Evolutionary conservation across 2,113 vertebrate species (phyloP).

Genomic region (Actenoides hombroni): DNA sequence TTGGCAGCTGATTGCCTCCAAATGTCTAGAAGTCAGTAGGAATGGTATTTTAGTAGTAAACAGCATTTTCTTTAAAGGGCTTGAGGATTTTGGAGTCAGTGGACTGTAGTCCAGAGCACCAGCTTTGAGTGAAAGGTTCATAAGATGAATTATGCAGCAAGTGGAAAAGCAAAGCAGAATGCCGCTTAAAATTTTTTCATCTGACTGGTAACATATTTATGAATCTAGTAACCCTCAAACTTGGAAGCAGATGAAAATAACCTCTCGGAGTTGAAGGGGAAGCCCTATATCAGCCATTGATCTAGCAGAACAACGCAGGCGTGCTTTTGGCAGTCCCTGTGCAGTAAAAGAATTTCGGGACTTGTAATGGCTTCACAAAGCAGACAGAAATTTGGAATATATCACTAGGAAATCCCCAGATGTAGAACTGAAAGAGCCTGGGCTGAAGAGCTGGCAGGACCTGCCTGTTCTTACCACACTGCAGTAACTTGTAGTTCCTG

Average conservation of each 20-base stretch:
- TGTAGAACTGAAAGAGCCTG: background rate
- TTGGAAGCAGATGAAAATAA: constrained; percentile 21
- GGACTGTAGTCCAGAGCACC: background rate
- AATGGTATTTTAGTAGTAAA: constrained; percentile 52
- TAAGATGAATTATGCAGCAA: background rate
- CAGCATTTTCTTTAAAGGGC: constrained; percentile 30
- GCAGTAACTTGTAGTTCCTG: background rate
- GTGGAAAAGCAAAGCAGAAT: background rate
- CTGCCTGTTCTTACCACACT: background rate
- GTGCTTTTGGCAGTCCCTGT: background rate
- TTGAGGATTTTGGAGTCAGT: constrained; percentile 16
- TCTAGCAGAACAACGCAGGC: background rate
- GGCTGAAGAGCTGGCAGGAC: background rate
- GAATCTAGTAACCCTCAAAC: background rate
- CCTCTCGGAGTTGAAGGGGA: background rate
- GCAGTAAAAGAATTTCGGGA: background rate
- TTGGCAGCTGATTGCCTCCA: constrained; percentile 60
- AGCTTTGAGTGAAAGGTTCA: constrained; percentile 22
- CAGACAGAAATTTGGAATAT: constrained; percentile 21
- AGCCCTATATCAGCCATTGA: background rate
- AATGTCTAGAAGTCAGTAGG: constrained; percentile 34
- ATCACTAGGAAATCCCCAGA: background rate
- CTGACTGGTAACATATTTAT: background rate
- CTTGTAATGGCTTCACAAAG: constrained; percentile 4
- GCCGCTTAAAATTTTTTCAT: background rate